A percentile compares a stretch with the other conserved stretches of the same genome.
phyloP scores from a whole-genome alignment of 2,797 vertebrate genomes.

The Oreortyx pictus region DNA sequence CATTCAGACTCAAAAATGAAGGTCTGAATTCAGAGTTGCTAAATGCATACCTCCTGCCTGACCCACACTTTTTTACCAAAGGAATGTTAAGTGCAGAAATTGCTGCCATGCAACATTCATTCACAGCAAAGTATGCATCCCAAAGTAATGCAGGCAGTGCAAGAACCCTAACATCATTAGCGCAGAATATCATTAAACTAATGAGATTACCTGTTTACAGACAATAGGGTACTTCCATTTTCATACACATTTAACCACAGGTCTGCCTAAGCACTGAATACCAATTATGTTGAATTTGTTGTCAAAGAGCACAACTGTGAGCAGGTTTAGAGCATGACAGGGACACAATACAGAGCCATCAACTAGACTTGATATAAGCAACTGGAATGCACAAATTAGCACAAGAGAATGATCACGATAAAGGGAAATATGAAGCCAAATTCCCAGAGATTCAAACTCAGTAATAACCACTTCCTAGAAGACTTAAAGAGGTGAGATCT shows the following conservation, averaged over 20 bases:
- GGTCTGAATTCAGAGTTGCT: background rate
- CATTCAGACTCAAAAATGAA: constrained; percentile 52
- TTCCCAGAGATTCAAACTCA: constrained; percentile 53
- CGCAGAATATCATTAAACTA: background rate
- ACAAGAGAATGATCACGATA: constrained; percentile 14
- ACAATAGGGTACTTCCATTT: constrained; percentile 16
- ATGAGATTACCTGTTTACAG: constrained; percentile 34
- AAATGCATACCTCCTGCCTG: background rate
- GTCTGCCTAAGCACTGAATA: constrained; percentile 16
- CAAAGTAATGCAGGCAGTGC: background rate
- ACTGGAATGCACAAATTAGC: constrained; percentile 4
- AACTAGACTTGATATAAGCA: constrained; percentile 43
- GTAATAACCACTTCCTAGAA: constrained; percentile 59
- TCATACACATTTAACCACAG: constrained; percentile 8
- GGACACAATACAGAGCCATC: constrained; percentile 50
- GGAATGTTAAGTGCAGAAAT: constrained; percentile 31
- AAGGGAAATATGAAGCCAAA: constrained; percentile 54
- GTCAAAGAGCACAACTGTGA: constrained; percentile 32
- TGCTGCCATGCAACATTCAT: background rate
- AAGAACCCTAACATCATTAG: background rate
- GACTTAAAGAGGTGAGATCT: constrained; percentile 12
- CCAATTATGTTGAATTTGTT: constrained; percentile 52
- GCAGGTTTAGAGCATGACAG: constrained; percentile 17
- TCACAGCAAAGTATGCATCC: background rate
- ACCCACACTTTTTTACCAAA: constrained; percentile 16